Evolutionary conservation across 2,797 vertebrate species (phyloP).

Genomic region (Linurgus olivaceus): DNA sequence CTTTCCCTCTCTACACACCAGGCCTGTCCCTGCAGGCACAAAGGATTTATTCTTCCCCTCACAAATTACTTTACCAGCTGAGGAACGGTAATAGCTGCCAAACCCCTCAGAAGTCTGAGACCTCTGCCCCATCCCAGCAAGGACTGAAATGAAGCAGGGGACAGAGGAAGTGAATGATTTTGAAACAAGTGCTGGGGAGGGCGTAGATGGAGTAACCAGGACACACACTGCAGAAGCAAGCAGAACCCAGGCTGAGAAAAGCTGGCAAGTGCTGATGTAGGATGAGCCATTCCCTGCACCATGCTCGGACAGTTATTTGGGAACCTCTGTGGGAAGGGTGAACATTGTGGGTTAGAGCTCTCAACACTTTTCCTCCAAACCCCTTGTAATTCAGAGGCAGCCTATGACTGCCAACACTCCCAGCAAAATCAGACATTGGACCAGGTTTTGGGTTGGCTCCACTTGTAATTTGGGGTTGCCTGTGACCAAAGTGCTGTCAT

Average conservation of each 20-base stretch:
- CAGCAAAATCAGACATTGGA: background rate
- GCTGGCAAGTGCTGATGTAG: background rate
- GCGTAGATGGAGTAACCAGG: background rate
- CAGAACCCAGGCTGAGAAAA: background rate
- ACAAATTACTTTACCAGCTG: constrained; percentile 44
- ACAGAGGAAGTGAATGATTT: background rate
- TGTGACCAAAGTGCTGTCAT: background rate
- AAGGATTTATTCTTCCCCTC: constrained; percentile 42
- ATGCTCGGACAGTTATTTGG: fast-evolving
- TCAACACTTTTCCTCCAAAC: background rate
- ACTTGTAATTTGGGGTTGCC: background rate
- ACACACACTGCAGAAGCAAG: background rate
- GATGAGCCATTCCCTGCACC: background rate
- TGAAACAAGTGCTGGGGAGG: background rate
- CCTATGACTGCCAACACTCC: background rate
- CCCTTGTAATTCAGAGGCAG: background rate
- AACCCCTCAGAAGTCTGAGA: background rate
- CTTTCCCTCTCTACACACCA: background rate
- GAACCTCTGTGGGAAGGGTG: background rate
- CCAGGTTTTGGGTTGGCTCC: background rate
- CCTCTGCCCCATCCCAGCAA: constrained; percentile 16
- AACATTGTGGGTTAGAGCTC: background rate
- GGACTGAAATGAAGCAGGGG: background rate
- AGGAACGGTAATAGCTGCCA: background rate
- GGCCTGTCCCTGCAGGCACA: background rate